phyloP scores from a whole-genome alignment of 1,140 invertebrate genomes.

The Acromyrmex echinatior region DNA sequence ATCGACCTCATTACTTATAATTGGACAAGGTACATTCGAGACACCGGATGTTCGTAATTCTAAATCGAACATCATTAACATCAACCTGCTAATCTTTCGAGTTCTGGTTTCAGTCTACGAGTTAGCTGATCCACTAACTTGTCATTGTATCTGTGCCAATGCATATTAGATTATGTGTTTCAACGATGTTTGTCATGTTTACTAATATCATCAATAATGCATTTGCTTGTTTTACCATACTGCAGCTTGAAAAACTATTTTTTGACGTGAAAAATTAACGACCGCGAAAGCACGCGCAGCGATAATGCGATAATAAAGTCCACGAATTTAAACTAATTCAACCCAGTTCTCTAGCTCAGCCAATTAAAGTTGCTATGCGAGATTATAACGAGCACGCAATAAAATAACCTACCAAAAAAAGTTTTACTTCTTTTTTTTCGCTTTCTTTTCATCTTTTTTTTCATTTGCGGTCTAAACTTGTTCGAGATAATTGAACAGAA shows the following conservation, averaged over 20 bases:
- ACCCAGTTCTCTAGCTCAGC: neutral
- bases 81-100: constrained; percentile 66
- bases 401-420: neutral
- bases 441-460: neutral
- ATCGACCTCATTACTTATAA: constrained; percentile 63
- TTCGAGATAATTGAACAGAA: constrained; percentile 50
- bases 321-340: constrained; percentile 8
- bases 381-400: constrained; percentile 24
- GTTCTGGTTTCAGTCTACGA: constrained; percentile 66
- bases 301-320: constrained; percentile 3
- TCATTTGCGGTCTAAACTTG: neutral
- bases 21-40: constrained; percentile 46
- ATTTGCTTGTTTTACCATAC: neutral
- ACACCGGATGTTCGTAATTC: constrained; percentile 54
- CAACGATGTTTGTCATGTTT: neutral
- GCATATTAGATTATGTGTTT: neutral
- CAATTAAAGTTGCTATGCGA: constrained; percentile 1
- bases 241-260: neutral
- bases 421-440: constrained; percentile 1
- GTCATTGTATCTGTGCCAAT: neutral
- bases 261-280: neutral
- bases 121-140: constrained; percentile 49
- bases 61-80: constrained; percentile 65
- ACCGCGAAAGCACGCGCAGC: neutral
- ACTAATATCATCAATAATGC: neutral